phyloP scores from a whole-genome alignment of 1,140 invertebrate species.

The Rhopalosiphum padi region DNA sequence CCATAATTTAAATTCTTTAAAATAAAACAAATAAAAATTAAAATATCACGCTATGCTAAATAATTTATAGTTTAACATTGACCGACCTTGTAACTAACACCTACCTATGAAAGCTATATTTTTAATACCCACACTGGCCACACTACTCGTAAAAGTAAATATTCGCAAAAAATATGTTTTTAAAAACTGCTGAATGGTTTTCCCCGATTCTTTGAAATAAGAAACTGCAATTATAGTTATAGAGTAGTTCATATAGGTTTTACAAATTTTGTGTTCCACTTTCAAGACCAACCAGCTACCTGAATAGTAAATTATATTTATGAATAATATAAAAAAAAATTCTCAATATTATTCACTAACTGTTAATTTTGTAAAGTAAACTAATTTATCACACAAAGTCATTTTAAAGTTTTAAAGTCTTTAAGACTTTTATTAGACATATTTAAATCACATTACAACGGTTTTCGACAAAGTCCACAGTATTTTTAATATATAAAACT shows the following conservation, averaged over 20 bases:
- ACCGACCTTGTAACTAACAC: background rate
- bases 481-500: background rate
- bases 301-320: background rate
- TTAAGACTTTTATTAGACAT: background rate
- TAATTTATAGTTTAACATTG: background rate
- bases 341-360: background rate
- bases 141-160: background rate
- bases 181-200: too few relatives aligned
- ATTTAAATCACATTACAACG: background rate
- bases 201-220: background rate
- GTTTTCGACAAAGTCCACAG: background rate
- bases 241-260: background rate
- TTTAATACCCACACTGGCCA: background rate
- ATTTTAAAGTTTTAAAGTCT: background rate
- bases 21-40: background rate
- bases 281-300: background rate
- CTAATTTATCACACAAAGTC: constrained; percentile 18
- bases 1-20: background rate
- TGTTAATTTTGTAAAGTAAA: background rate
- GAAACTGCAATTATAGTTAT: background rate
- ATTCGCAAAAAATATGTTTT: background rate
- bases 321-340: background rate
- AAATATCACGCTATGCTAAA: background rate
- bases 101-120: background rate
- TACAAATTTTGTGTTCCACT: background rate